These are phyloP conservation scores for Cyprinodon diabolis DNA, from an alignment of 2,797 vertebrate species.

Conservation along the genomic window DNA sequence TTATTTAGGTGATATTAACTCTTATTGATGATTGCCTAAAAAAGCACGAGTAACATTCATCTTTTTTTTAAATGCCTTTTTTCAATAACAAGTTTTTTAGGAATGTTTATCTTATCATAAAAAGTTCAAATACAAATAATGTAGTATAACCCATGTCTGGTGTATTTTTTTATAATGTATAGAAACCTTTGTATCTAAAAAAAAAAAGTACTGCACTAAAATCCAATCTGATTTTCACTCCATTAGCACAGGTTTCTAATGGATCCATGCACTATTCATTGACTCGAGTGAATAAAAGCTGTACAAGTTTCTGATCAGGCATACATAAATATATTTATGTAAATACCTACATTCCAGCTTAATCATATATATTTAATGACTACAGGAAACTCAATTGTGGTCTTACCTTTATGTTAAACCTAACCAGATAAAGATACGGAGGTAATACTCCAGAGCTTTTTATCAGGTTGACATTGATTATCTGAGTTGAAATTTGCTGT, in stretches of 20 bases:
- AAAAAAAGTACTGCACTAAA: slow-evolving; percentile 18
- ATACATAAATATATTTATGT: background rate
- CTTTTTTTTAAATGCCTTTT: no score
- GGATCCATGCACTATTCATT: slow-evolving; percentile 12
- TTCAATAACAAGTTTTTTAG: no score
- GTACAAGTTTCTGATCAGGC: background rate
- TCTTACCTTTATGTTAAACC: background rate
- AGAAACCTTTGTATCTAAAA: slow-evolving; percentile 9
- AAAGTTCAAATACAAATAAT: no score
- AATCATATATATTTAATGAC: background rate
- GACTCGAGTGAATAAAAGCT: slow-evolving; percentile 1
- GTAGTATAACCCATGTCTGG: background rate
- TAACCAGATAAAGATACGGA: background rate
- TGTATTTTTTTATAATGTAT: background rate
- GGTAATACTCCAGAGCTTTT: background rate
- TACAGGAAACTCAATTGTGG: background rate
- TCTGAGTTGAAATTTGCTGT: background rate
- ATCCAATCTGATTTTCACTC: slow-evolving; percentile 25
- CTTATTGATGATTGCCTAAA: no score
- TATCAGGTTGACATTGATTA: background rate
- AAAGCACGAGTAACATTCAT: no score
- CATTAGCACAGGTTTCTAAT: slow-evolving; percentile 23
- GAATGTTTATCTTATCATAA: no score
- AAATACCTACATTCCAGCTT: background rate
- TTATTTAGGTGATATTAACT: no score